Evolutionary conservation across 2,888 invertebrate species (phyloP).

Genomic region (Tipula helvola): DNA sequence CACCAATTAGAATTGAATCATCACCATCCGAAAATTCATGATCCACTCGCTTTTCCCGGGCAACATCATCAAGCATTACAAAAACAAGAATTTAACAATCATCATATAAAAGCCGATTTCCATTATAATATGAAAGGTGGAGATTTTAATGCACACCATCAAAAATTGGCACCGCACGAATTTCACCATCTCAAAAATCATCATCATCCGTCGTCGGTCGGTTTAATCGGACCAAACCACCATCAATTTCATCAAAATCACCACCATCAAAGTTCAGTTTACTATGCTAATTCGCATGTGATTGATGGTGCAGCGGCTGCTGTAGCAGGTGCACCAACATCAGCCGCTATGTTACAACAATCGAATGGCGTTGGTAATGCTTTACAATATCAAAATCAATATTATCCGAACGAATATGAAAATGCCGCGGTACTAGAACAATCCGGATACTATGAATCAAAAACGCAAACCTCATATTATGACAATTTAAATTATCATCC

Average conservation of each 20-base stretch:
- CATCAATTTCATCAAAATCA: conserved; percentile 26
- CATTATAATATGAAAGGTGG: conserved; percentile 23
- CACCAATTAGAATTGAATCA: not conserved
- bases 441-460: conserved; percentile 28
- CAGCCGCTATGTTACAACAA: not conserved
- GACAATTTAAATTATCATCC: conserved; percentile 24
- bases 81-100: conserved; percentile 20
- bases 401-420: conserved; percentile 25
- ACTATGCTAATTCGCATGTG: not conserved
- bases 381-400: conserved; percentile 23
- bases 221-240: conserved; percentile 16
- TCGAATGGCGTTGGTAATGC: not conserved
- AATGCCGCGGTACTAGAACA: conserved; percentile 25
- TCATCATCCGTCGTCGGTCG: not conserved
- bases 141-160: conserved; percentile 22
- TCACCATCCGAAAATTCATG: not conserved
- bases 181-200: conserved; percentile 12
- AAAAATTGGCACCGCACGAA: conserved; percentile 12
- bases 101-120: conserved; percentile 25
- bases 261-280: conserved; percentile 4
- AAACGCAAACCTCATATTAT: conserved; percentile 28
- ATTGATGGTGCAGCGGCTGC: not conserved
- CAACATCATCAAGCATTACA: conserved; percentile 18
- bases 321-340: not conserved
- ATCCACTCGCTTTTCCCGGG: not conserved